phyloP scores from a whole-genome alignment of 2,888 invertebrate species.

The Formica aserva region DNA sequence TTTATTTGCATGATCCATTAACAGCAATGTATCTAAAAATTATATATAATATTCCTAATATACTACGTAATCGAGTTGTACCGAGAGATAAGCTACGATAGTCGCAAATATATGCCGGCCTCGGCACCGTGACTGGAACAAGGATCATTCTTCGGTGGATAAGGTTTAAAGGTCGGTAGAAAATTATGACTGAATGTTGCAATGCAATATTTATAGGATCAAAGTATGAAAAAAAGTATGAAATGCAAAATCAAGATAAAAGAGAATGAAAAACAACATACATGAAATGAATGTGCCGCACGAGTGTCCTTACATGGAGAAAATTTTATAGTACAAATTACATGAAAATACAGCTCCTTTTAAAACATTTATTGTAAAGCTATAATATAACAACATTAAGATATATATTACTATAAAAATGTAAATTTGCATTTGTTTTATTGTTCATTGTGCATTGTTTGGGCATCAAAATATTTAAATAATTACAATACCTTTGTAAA shows the following conservation, averaged over 20 bases:
- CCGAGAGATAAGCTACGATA: slow-evolving; percentile 36
- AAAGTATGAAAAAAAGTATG: neutral
- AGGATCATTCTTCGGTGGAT: slow-evolving; percentile 60
- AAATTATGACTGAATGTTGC: slow-evolving; percentile 34
- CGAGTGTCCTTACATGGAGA: neutral
- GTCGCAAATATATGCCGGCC: slow-evolving; percentile 53
- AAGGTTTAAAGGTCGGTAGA: slow-evolving; percentile 54
- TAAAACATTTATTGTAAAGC: too few species aligned
- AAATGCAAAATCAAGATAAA: neutral
- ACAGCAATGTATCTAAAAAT: neutral
- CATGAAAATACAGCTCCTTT: too few species aligned
- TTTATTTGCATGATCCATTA: slow-evolving; percentile 14
- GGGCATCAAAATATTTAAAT: too few species aligned
- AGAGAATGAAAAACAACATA: neutral
- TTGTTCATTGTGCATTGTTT: too few species aligned
- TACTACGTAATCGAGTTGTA: slow-evolving; percentile 20
- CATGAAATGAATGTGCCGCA: neutral
- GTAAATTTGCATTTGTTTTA: too few species aligned
- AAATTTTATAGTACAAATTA: too few species aligned
- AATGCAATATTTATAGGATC: neutral
- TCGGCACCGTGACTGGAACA: slow-evolving; percentile 64
- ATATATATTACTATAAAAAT: too few species aligned
- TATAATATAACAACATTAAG: too few species aligned
- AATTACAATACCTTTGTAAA: too few species aligned
- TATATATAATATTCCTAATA: neutral